Conservation (phyloP, 2,797 vertebrate species). For the Phoxinus dragarum region DNA sequence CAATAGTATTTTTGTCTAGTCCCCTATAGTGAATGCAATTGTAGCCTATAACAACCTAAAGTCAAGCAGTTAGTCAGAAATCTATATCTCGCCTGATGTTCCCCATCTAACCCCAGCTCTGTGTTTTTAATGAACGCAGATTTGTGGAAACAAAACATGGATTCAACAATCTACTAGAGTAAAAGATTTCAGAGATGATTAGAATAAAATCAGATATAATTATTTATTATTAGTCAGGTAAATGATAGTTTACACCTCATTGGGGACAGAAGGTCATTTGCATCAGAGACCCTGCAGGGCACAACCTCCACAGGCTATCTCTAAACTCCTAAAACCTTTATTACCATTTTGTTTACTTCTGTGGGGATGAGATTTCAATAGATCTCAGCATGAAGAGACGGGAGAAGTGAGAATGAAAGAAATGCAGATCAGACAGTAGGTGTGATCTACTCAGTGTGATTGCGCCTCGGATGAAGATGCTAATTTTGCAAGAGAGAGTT, state of each 20-base stretch:
- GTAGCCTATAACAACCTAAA: no score
- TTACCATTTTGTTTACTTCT: no score
- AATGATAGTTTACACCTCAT: background rate
- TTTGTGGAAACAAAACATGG: background rate
- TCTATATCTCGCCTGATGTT: background rate
- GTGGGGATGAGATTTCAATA: no score
- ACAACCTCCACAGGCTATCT: background rate
- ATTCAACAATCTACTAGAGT: background rate
- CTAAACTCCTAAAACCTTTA: background rate
- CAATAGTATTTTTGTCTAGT: background rate
- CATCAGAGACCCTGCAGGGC: background rate
- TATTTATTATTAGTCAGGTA: background rate
- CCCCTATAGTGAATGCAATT: background rate
- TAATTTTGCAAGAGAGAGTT: background rate
- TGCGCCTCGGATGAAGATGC: background rate
- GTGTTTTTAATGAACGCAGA: background rate
- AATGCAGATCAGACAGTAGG: background rate
- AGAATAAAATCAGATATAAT: background rate
- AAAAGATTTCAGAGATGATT: background rate
- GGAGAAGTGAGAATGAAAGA: background rate
- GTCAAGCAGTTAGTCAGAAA: background rate
- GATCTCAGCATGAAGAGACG: background rate
- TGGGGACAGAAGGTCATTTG: background rate
- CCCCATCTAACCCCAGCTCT: background rate
- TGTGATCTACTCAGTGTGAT: background rate